Conservation (phyloP, 2,797 vertebrate species). For the Chanos chanos region DNA sequence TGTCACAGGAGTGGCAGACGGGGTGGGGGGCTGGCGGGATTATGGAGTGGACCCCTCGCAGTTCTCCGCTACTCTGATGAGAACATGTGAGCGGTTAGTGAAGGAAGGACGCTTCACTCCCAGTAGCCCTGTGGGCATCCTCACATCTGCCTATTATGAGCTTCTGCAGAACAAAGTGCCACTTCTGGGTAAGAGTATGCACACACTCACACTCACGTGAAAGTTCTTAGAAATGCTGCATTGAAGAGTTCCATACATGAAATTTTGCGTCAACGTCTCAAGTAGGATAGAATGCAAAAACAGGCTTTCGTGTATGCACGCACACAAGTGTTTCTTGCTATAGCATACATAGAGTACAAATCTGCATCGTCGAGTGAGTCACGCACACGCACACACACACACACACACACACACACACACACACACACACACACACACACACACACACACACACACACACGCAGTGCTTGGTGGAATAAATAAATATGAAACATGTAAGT, state of each 20-base stretch:
- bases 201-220: background rate
- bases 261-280: no score
- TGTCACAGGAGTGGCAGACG: conserved; percentile 88
- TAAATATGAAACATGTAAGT: conserved; percentile 46
- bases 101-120: conserved; percentile 95
- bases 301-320: no score
- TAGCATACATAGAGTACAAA: conserved; percentile 21
- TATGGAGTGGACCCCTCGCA: conserved; percentile 97
- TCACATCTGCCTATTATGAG: conserved; percentile 93
- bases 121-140: conserved; percentile 90
- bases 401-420: background rate
- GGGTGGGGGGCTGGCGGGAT: conserved; percentile 98
- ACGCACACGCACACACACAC: background rate
- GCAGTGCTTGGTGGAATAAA: conserved; percentile 20
- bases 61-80: conserved; percentile 97
- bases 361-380: background rate
- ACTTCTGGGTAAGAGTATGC: conserved; percentile 83
- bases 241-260: no score
- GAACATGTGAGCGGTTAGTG: conserved; percentile 92
- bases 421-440: conserved; percentile 29
- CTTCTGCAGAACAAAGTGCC: conserved; percentile 98
- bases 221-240: no score
- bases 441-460: conserved; percentile 11
- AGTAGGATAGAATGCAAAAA: no score
- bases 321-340: background rate